Percentiles rank a stretch among this genome's conserved stretches.
phyloP scores from a whole-genome alignment of 2,797 vertebrate genomes.

The Phoxinus dragarum region DNA sequence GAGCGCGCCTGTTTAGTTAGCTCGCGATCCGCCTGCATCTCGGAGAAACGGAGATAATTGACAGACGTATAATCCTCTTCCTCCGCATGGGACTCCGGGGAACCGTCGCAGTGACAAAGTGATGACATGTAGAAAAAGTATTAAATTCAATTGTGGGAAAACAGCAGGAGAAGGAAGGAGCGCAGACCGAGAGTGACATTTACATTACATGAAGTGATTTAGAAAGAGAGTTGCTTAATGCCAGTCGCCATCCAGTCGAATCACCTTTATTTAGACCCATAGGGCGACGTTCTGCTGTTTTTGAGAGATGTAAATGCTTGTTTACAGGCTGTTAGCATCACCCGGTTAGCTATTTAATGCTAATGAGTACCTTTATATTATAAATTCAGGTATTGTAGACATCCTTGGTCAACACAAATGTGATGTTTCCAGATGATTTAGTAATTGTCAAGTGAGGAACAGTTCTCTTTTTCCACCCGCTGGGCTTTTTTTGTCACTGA shows the following conservation, averaged over 20 bases:
- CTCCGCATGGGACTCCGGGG: constrained; percentile 66
- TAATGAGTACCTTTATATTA: not conserved
- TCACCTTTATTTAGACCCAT: not conserved
- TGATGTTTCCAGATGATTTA: not conserved
- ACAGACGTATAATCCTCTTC: constrained; percentile 63
- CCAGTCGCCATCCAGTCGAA: not conserved
- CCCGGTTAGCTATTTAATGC: not conserved
- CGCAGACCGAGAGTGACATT: constrained; percentile 35
- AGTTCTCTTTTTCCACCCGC: not conserved
- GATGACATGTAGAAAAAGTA: constrained; percentile 73
- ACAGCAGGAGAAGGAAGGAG: constrained; percentile 28
- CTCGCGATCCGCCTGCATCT: constrained; percentile 34
- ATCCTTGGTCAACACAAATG: not conserved
- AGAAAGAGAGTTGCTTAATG: constrained; percentile 14
- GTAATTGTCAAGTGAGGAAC: not conserved
- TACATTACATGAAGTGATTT: constrained; percentile 35
- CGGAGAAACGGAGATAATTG: constrained; percentile 57
- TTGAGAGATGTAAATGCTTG: not conserved
- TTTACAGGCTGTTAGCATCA: not conserved
- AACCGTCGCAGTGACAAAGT: constrained; percentile 75
- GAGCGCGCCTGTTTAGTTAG: constrained; percentile 43
- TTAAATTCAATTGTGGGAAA: constrained; percentile 74
- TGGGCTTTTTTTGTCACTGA: not conserved
- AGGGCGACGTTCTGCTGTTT: not conserved
- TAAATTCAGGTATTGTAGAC: not conserved